A percentile compares a stretch with the other conserved stretches of the same genome.
phyloP scores from a whole-genome alignment of 2,797 vertebrate species.

The Pantherophis alleghaniensis region DNA sequence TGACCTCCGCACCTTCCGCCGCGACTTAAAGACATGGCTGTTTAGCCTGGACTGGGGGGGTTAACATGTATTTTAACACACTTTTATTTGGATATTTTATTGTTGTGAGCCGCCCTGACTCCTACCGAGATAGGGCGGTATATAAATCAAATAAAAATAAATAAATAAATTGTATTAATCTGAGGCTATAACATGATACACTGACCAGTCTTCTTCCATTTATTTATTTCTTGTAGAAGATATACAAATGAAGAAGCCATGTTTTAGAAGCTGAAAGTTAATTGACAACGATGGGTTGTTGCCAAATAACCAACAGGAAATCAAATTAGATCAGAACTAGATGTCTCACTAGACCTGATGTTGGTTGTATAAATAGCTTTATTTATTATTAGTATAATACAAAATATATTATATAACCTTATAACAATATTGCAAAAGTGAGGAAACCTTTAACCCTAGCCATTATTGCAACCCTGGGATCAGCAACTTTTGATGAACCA shows the following conservation, averaged over 20 bases:
- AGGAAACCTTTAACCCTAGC: not conserved
- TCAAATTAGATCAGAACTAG: not conserved
- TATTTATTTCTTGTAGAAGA: not conserved
- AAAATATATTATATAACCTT: not conserved
- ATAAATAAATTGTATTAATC: not conserved
- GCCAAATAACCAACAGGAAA: not conserved
- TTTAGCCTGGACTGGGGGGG: too few relatives aligned
- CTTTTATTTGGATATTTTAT: too few relatives aligned
- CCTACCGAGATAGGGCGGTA: too few relatives aligned
- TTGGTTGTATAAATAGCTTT: not conserved
- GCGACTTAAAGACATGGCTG: too few relatives aligned
- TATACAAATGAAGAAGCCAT: not conserved
- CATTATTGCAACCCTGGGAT: not conserved
- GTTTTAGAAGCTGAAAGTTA: not conserved
- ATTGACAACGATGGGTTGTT: slow-evolving; percentile 19
- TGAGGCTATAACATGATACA: not conserved
- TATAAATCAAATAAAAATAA: too few relatives aligned
- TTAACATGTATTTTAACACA: too few relatives aligned
- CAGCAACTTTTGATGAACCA: not conserved
- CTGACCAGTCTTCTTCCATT: not conserved
- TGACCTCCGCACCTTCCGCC: too few relatives aligned
- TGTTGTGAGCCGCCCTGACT: too few relatives aligned
- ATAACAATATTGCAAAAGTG: not conserved
- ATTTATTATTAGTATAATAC: not conserved
- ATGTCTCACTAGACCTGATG: not conserved